Percentiles rank a stretch among this genome's conserved stretches.
These are phyloP conservation scores for Athene noctua DNA, from an alignment of 2,113 vertebrate genomes.

Conservation along the genomic window DNA sequence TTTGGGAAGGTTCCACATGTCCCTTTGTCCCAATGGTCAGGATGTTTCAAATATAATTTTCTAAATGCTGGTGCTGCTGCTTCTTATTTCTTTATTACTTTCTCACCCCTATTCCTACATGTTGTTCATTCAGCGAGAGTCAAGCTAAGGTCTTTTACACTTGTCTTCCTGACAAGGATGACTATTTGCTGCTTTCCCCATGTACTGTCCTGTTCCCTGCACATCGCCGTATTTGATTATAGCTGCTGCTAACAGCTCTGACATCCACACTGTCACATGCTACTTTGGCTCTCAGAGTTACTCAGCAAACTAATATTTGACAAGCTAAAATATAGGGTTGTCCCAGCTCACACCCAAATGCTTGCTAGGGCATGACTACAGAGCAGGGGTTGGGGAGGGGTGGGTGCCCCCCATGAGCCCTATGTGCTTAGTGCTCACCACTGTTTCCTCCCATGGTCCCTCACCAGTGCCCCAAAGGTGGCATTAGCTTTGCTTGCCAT, in stretches of 20 bases:
- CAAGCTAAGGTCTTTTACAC: background rate
- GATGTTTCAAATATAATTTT: background rate
- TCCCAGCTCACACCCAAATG: background rate
- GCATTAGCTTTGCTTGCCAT: background rate
- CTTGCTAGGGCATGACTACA: background rate
- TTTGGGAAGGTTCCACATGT: background rate
- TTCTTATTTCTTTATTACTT: background rate
- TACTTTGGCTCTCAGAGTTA: background rate
- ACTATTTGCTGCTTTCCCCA: background rate
- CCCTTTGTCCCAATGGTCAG: background rate
- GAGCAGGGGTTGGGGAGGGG: background rate
- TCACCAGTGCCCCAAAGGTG: background rate
- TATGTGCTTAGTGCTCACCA: fast-evolving
- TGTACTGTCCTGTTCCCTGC: background rate
- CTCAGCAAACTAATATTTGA: background rate
- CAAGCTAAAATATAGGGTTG: background rate
- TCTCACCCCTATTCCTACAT: background rate
- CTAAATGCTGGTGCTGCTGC: background rate
- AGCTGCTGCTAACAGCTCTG: background rate
- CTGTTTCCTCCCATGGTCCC: background rate
- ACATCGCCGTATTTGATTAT: background rate
- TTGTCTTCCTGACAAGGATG: background rate
- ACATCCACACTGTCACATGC: background rate
- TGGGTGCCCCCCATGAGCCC: background rate
- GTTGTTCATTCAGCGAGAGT: background rate